phyloP scores from a whole-genome alignment of 2,797 vertebrate genomes.

The Acanthornis magna region DNA sequence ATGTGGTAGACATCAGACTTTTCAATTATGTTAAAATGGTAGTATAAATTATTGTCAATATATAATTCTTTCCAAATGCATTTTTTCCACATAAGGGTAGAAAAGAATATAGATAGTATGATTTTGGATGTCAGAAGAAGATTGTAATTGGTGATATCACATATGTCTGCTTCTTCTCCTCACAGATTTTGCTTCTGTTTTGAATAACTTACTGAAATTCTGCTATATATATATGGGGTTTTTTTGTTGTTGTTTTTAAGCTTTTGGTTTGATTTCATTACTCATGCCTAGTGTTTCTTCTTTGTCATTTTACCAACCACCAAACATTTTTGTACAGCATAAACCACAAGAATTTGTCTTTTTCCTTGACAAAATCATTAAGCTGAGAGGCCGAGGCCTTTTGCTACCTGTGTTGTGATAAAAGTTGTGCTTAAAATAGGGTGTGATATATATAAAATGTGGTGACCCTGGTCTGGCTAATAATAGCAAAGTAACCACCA shows the following conservation, averaged over 20 bases:
- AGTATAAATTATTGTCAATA: not conserved
- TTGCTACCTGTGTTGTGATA: not conserved
- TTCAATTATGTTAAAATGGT: not conserved
- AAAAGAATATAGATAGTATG: not conserved
- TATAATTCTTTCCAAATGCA: not conserved
- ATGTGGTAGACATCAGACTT: not conserved
- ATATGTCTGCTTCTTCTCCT: not conserved
- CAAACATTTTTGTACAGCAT: fast-evolving
- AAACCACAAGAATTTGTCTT: not conserved
- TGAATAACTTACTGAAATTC: not conserved
- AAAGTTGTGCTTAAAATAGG: not conserved
- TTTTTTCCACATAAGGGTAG: not conserved
- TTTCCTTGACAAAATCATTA: not conserved
- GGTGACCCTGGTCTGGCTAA: not conserved
- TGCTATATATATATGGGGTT: not conserved
- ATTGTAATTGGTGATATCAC: not conserved
- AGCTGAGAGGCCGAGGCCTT: not conserved
- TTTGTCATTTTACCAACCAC: not conserved
- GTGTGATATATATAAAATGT: not conserved
- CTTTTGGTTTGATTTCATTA: not conserved
- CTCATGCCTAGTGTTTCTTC: not conserved
- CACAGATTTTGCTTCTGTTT: not conserved
- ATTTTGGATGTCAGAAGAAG: not conserved
- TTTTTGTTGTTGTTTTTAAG: not conserved
- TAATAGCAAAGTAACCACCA: not conserved